Conservation (phyloP, 2,113 vertebrate species). For the Gymnorhina tibicen region DNA sequence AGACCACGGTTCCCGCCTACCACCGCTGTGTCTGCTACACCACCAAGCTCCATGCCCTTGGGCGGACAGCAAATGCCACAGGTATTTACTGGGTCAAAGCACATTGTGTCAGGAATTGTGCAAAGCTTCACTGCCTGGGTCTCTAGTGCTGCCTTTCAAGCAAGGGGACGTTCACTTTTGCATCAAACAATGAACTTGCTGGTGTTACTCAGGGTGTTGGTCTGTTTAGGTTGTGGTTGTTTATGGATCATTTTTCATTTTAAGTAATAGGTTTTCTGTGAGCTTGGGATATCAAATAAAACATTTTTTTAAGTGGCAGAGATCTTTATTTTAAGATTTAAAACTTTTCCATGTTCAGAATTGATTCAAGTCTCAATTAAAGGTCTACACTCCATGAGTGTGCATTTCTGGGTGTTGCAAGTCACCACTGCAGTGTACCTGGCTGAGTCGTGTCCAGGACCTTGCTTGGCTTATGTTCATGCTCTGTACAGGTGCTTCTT, state of each 20-base stretch:
- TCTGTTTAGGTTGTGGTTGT: not conserved
- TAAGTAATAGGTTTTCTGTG: not conserved
- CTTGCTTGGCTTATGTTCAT: not conserved
- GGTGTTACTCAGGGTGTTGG: not conserved
- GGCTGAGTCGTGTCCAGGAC: not conserved
- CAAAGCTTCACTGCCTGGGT: not conserved
- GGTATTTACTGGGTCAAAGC: conserved; percentile 78
- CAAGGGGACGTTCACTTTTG: not conserved
- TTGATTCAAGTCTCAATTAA: not conserved
- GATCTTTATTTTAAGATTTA: not conserved
- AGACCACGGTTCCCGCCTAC: conserved; percentile 84
- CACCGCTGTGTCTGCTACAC: conserved; percentile 74
- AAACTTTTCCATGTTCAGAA: not conserved
- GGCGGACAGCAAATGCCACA: conserved; percentile 86
- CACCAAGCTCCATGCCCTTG: conserved; percentile 77
- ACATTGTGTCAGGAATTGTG: not conserved
- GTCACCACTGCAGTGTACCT: not conserved
- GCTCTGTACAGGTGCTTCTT: not conserved
- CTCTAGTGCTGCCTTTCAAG: not conserved
- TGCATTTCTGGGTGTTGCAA: not conserved
- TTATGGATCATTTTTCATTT: not conserved
- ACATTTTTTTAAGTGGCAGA: not conserved
- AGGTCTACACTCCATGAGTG: not conserved
- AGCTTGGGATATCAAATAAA: not conserved
- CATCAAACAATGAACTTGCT: not conserved